Evolutionary conservation across 2,888 invertebrate genomes (phyloP).

Genomic region (Electrophaes corylata): DNA sequence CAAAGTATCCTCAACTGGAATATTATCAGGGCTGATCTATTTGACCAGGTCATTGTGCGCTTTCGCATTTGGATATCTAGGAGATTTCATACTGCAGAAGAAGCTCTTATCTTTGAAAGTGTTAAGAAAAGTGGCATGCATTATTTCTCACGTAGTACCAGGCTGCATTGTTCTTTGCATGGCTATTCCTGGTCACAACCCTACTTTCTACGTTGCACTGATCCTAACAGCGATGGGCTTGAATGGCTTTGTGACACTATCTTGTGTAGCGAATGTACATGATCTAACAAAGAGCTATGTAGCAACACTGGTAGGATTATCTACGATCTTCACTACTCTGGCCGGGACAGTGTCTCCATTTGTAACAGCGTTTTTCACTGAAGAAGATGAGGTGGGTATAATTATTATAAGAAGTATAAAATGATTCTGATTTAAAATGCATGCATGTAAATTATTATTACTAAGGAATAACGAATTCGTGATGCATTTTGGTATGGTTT

Average conservation of each 20-base stretch:
- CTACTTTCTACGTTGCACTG: slow-evolving; percentile 68
- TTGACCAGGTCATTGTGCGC: slow-evolving; percentile 35
- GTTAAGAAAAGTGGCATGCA: slow-evolving; percentile 20
- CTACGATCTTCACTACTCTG: slow-evolving; percentile 81
- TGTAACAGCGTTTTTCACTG: slow-evolving; percentile 82
- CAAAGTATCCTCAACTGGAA: slow-evolving; percentile 53
- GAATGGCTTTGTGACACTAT: slow-evolving; percentile 74
- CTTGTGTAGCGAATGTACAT: slow-evolving; percentile 79
- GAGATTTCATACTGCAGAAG: slow-evolving; percentile 49
- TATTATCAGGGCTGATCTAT: slow-evolving; percentile 41
- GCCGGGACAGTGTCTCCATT: slow-evolving; percentile 86
- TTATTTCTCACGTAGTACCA: slow-evolving; percentile 66
- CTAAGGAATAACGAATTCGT: too few species aligned
- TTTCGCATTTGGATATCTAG: slow-evolving; percentile 36
- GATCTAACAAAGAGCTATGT: slow-evolving; percentile 88
- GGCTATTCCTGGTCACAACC: slow-evolving; percentile 34
- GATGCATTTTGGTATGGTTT: too few species aligned
- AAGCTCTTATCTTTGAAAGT: slow-evolving; percentile 27
- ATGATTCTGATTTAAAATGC: too few species aligned
- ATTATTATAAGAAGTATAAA: not conserved
- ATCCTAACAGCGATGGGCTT: slow-evolving; percentile 82
- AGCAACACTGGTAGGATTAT: slow-evolving; percentile 86
- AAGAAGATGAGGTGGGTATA: slow-evolving; percentile 56
- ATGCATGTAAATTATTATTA: too few species aligned
- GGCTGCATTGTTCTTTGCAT: slow-evolving; percentile 50